Evolutionary conservation across 1,140 invertebrate genomes (phyloP), one percentile per base, ranked within the genome.

Genomic region (Acromyrmex heyeri): DNA sequence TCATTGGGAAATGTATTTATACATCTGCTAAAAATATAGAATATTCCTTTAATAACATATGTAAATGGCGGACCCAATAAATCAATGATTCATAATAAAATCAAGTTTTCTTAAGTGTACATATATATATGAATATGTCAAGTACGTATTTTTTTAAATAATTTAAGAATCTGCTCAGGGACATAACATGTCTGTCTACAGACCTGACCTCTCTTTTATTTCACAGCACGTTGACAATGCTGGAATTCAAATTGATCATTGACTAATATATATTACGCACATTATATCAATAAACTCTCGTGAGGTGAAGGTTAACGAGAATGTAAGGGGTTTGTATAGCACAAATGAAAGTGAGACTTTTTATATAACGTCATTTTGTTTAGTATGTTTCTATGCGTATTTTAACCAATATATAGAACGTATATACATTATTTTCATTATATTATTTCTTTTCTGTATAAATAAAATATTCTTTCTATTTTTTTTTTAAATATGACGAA

Each of bases 271-370:
- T 44, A 44, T 44, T 44, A 67, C n/a, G 50, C 16, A 69, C 48
- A 81, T 81, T 69, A 70, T 81, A 81, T 70, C 77, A 81, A 81
- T 81, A 81, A 57, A 81, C 21, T 81, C n/a, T 81, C 0, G n/a
- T 70, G 10, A 69, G 57, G 16, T 70, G 10, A 69, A 69, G 21
- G 8, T 79, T 79, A n/a, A 18, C 30, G 48, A 57, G 34, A 18
- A 65, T 44, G 5, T 53, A 14, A 44, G 38, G 55, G 55, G 18
- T 44, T 55, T 44, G 14, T 55, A 21, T 57, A 30, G 27, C 12
- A 38, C 27, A 38, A 81, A 38, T 69, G 55, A 59, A 38, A 73
- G 50, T 48, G 8, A 14, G 38, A 24, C 30, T 53, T 48, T 18
- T 1, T 27, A 1, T n/a, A 18, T 3, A 6, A 65, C 50, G 5